A percentile compares a stretch with the other conserved stretches of the same genome.
phyloP scores from a whole-genome alignment of 1,140 invertebrate genomes.

The Lucilia sericata region DNA sequence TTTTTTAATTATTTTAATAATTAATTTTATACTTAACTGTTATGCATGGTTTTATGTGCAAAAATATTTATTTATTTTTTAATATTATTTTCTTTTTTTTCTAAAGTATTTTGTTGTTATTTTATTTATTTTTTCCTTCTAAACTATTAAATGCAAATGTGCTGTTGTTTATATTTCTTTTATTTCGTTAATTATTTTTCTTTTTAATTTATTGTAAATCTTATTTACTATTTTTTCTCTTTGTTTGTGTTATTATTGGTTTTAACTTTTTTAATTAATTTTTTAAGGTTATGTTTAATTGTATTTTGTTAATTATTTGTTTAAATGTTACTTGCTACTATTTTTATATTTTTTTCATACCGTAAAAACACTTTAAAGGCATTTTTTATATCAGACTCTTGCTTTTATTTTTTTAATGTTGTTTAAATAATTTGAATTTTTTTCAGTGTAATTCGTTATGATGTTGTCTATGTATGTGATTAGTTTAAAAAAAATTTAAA shows the following conservation, averaged over 20 bases:
- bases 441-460: slow-evolving; percentile 8
- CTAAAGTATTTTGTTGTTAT: slow-evolving; percentile 6
- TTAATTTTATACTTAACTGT: neutral
- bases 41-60: slow-evolving; percentile 38
- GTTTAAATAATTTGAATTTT: slow-evolving; percentile 11
- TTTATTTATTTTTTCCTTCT: neutral
- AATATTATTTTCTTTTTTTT: slow-evolving; percentile 14
- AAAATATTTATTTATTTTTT: slow-evolving; percentile 39
- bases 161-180: slow-evolving; percentile 21
- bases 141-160: slow-evolving; percentile 38
- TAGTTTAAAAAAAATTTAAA: neutral
- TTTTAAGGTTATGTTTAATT: slow-evolving; percentile 18
- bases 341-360: slow-evolving; percentile 33
- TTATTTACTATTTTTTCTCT: slow-evolving; percentile 3
- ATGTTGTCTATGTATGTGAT: neutral
- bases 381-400: slow-evolving; percentile 50
- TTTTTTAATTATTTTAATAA: neutral
- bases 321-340: neutral
- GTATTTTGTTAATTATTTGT: neutral
- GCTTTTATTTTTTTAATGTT: slow-evolving; percentile 44
- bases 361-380: slow-evolving; percentile 46
- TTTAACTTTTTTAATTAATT: slow-evolving; percentile 21
- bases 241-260: neutral
- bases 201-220: slow-evolving; percentile 20
- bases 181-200: neutral